Percentiles rank a stretch among this genome's conserved stretches.
These are phyloP conservation scores for Formica selysi DNA, from an alignment of 1,140 invertebrate genomes.

Conservation along the genomic window DNA sequence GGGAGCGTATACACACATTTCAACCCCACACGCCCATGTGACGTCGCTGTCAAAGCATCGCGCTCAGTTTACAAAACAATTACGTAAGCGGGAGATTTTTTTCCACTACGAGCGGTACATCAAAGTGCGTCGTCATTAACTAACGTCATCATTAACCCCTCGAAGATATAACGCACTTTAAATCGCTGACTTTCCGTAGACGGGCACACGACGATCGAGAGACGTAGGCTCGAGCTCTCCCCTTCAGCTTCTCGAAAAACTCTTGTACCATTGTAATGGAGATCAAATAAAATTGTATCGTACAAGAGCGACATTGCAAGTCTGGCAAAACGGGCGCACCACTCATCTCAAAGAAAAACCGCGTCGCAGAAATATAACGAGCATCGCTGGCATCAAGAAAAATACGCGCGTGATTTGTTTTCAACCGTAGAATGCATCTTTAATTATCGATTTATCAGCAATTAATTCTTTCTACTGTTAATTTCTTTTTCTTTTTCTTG, in stretches of 20 bases:
- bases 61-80: conserved; percentile 75
- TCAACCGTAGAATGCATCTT: conserved; percentile 2
- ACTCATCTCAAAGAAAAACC: conserved; percentile 36
- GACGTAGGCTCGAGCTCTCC: background rate
- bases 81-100: conserved; percentile 70
- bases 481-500: background rate
- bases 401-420: conserved; percentile 49
- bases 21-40: conserved; percentile 61
- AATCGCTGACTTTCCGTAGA: conserved; percentile 62
- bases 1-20: conserved; percentile 45
- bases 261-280: conserved; percentile 70
- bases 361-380: conserved; percentile 61
- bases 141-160: conserved; percentile 73
- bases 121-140: conserved; percentile 72
- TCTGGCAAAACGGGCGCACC: background rate
- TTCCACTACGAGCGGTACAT: conserved; percentile 64
- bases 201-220: conserved; percentile 65
- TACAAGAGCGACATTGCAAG: conserved; percentile 33
- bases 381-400: conserved; percentile 2
- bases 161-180: conserved; percentile 63
- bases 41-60: conserved; percentile 69
- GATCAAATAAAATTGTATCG: conserved; percentile 75
- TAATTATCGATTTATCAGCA: conserved; percentile 17
- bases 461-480: background rate
- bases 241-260: conserved; percentile 33